Evolutionary conservation across 2,113 vertebrate species (phyloP).

Genomic region (Merops nubicus): DNA sequence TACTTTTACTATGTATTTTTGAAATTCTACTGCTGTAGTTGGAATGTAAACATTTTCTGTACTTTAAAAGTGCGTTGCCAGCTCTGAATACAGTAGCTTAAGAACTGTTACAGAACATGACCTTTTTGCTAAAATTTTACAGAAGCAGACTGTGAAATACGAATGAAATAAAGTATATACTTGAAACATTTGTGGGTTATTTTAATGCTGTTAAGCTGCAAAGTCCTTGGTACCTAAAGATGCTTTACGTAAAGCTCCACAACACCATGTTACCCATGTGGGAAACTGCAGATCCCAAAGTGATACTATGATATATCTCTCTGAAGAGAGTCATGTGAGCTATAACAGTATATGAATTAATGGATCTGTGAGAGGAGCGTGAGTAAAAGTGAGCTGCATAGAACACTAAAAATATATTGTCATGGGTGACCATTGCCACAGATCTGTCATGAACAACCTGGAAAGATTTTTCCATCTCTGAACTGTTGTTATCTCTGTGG

Average conservation of each 20-base stretch:
- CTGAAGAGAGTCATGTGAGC: neutral
- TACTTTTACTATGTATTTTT: constrained; percentile 56
- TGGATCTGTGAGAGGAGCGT: neutral
- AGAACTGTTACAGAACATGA: constrained; percentile 62
- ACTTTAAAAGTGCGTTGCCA: constrained; percentile 49
- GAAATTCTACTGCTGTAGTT: constrained; percentile 23
- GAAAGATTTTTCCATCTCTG: constrained; percentile 14
- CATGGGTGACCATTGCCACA: constrained; percentile 6
- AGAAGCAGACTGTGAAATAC: constrained; percentile 75
- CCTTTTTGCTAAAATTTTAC: constrained; percentile 72
- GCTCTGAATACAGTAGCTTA: constrained; percentile 53
- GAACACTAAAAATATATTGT: neutral
- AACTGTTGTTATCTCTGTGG: neutral
- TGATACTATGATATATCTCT: constrained; percentile 7
- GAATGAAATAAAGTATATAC: constrained; percentile 74
- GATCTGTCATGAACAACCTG: constrained; percentile 33
- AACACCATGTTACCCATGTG: neutral
- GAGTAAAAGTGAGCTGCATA: neutral
- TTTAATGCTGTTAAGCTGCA: neutral
- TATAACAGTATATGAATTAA: constrained; percentile 28
- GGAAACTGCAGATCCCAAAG: neutral
- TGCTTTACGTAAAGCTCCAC: neutral
- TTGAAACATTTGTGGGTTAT: constrained; percentile 48
- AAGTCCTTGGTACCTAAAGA: neutral
- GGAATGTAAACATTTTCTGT: constrained; percentile 61